phyloP scores from a whole-genome alignment of 1,140 invertebrate species.

The Proales similis region DNA sequence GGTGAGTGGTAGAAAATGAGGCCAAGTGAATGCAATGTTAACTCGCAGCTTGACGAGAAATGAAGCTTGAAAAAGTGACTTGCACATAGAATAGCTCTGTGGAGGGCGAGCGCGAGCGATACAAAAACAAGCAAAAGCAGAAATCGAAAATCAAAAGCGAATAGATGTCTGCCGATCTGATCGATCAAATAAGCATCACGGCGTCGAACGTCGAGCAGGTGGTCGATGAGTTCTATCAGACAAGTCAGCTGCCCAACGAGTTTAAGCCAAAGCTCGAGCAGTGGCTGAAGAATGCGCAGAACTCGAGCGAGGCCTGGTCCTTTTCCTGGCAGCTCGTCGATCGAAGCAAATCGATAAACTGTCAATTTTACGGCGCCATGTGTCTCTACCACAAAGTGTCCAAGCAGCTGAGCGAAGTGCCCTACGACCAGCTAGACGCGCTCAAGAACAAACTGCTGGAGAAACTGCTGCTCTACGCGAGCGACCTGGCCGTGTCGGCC shows the following conservation, averaged over 20 bases:
- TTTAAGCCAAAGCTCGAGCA: constrained; percentile 32
- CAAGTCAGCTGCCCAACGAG: constrained; percentile 34
- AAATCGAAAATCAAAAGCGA: too few species aligned
- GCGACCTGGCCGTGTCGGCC: constrained; percentile 6
- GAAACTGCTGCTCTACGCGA: constrained; percentile 25
- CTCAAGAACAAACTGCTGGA: constrained; percentile 32
- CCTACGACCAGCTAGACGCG: constrained; percentile 18
- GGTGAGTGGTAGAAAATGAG: too few species aligned
- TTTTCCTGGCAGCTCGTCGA: constrained; percentile 26
- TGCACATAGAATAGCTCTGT: too few species aligned
- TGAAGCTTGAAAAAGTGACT: too few species aligned
- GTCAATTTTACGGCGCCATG: constrained; percentile 35
- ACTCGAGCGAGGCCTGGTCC: constrained; percentile 16
- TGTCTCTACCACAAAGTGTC: constrained; percentile 34
- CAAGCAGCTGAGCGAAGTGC: constrained; percentile 31
- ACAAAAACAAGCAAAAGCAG: too few species aligned
- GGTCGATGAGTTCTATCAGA: constrained; percentile 31
- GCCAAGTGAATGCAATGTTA: too few species aligned
- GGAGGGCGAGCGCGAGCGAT: too few species aligned
- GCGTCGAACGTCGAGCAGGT: too few species aligned
- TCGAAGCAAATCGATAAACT: constrained; percentile 26
- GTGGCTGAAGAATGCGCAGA: constrained; percentile 30
- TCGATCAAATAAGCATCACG: too few species aligned
- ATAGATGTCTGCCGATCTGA: too few species aligned
- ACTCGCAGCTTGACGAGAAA: too few species aligned